Base-by-base conservation (phyloP, 2,888 invertebrate species). In the Argyresthia goedartella region DNA sequence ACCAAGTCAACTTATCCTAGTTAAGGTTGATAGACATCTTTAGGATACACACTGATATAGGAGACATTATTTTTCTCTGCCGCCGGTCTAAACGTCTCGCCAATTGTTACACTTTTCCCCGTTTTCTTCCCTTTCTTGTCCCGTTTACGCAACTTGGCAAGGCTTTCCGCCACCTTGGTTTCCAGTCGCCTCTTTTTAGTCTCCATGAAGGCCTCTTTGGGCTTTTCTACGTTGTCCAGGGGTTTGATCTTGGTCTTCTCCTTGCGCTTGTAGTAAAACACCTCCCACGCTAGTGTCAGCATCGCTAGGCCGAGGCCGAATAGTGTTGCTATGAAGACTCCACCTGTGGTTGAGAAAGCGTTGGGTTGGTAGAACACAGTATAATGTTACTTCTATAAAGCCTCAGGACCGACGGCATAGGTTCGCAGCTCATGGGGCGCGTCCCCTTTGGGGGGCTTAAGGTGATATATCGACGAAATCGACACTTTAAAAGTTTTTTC, bases 321-420 rank as follows among this genome's bases (percentile, higher is more conserved):
- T 0, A 96, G 78, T 0, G 96, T 96, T 0, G 96, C 96, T 58
- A 96, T 96, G 67, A 96, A 96, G 0, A 96, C 96, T 0, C 96
- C 96, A 50, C 95, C 94, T 93, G 70, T 9, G 69, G 73, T 49
- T 50, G 2, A 42, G 14, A 14, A 4, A 25, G 6, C 25, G 25
- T 25, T 25, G 25, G n/a, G n/a, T n/a, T n/a, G n/a, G n/a, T n/a
- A n/a, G n/a, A n/a, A n/a, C n/a, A n/a, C n/a, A n/a, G n/a, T n/a
- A n/a, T n/a, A n/a, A n/a, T n/a, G n/a, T n/a, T n/a, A n/a, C n/a
- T n/a, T n/a, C n/a, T n/a, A n/a, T n/a, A n/a, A n/a, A n/a, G n/a
- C n/a, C n/a, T n/a, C n/a, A n/a, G n/a, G n/a, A n/a, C n/a, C n/a
- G n/a, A n/a, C n/a, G n/a, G n/a, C n/a, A n/a, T n/a, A n/a, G n/a